Evolutionary conservation across 2,113 vertebrate species (phyloP).

Genomic region (Oenanthe melanoleuca): DNA sequence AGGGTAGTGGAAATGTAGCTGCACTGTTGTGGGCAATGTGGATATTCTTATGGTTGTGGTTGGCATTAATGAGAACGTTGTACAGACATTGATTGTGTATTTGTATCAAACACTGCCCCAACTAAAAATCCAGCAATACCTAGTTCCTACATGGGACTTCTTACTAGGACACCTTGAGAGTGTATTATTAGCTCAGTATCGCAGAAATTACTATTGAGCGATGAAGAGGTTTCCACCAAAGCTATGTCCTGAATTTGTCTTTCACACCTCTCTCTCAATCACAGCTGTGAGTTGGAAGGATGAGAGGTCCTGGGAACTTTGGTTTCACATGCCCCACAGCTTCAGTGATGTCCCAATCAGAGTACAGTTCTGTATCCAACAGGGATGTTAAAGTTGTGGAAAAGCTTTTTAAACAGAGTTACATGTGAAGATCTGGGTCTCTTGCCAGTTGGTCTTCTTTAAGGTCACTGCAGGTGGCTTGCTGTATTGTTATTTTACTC

Average conservation of each 20-base stretch:
- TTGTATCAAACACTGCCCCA: not conserved
- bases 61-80: not conserved
- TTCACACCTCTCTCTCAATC: accelerated
- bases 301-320: not conserved
- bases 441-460: accelerated
- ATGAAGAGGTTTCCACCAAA: not conserved
- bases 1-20: not conserved
- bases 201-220: accelerated
- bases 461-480: not conserved
- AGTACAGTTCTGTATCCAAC: not conserved
- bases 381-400: not conserved
- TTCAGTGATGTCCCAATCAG: not conserved
- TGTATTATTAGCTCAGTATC: not conserved
- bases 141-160: accelerated
- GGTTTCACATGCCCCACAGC: not conserved
- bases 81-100: accelerated
- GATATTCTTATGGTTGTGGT: accelerated
- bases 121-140: not conserved
- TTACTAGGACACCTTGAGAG: not conserved
- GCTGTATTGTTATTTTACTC: not conserved
- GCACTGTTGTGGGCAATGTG: accelerated
- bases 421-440: not conserved
- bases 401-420: not conserved
- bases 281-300: not conserved
- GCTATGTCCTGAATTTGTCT: not conserved